phyloP scores from a whole-genome alignment of 2,797 vertebrate species.

The Cossypha caffra region DNA sequence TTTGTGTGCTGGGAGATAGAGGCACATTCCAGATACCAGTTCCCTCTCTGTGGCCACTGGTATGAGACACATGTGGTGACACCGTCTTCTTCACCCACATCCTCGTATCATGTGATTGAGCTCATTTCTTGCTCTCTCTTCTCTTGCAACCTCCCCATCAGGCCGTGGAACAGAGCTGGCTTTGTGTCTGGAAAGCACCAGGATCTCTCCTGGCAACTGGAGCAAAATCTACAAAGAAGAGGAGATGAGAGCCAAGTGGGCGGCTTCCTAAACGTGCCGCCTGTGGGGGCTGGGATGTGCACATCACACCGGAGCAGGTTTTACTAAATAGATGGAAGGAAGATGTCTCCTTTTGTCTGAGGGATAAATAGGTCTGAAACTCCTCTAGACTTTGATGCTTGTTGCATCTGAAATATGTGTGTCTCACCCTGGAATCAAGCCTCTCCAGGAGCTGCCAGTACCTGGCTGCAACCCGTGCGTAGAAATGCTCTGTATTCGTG shows the following conservation, averaged over 20 bases:
- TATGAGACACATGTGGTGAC: rapidly evolving
- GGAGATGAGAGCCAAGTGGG: constrained; percentile 8
- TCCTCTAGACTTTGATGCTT: constrained; percentile 40
- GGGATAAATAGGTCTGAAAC: constrained; percentile 64
- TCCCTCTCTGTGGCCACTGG: not conserved
- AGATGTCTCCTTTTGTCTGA: constrained; percentile 51
- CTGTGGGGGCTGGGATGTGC: constrained; percentile 18
- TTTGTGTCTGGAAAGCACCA: constrained; percentile 49
- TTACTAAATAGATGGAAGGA: constrained; percentile 68
- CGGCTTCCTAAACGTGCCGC: constrained; percentile 31
- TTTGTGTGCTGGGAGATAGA: not conserved
- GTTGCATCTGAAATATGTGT: constrained; percentile 8
- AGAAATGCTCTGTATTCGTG: not conserved
- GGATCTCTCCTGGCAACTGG: constrained; percentile 31
- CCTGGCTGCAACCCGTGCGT: not conserved
- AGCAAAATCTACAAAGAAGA: constrained; percentile 40
- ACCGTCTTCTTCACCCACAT: not conserved
- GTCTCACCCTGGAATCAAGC: not conserved
- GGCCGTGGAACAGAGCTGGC: not conserved
- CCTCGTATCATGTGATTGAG: not conserved
- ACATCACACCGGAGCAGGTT: constrained; percentile 49
- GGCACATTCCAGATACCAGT: rapidly evolving
- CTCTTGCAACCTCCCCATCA: not conserved
- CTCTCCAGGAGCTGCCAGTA: not conserved
- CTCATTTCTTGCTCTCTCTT: not conserved